phyloP scores from a whole-genome alignment of 1,140 invertebrate genomes.

The Caenorhabditis remanei region DNA sequence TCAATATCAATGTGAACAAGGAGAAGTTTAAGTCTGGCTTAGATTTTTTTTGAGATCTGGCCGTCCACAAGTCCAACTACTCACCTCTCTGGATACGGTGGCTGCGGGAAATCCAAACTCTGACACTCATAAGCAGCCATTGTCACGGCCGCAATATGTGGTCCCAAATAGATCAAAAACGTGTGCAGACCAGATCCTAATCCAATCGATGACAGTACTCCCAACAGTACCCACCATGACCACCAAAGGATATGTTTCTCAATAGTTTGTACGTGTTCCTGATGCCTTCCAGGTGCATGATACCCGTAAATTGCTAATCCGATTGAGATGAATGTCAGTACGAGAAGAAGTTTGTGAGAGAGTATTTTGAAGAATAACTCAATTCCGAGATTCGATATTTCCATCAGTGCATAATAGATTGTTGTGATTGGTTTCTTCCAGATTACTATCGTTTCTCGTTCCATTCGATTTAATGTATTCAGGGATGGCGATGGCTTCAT shows the following conservation, averaged over 20 bases:
- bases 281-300: conserved; percentile 71
- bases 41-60: too few relatives aligned
- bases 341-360: conserved; percentile 60
- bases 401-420: conserved; percentile 67
- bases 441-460: conserved; percentile 69
- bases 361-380: conserved; percentile 60
- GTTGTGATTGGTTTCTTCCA: conserved; percentile 66
- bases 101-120: conserved; percentile 90
- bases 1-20: too few relatives aligned
- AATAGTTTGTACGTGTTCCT: conserved; percentile 70
- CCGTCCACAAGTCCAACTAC: conserved; percentile 66
- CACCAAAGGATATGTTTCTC: conserved; percentile 57
- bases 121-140: conserved; percentile 97
- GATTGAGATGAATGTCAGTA: conserved; percentile 32
- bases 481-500: conserved; percentile 65
- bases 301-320: conserved; percentile 66
- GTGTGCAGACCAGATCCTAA: conserved; percentile 97
- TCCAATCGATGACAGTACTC: conserved; percentile 95
- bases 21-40: too few relatives aligned
- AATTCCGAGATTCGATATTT: conserved; percentile 58
- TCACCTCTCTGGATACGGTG: conserved; percentile 83
- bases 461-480: conserved; percentile 66
- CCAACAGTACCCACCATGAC: conserved; percentile 87
- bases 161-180: conserved; percentile 91
- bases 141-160: conserved; percentile 87